A percentile compares a stretch with the other conserved stretches of the same genome.
Conservation (phyloP, 2,888 invertebrate genomes). For the Fragum fragum region DNA sequence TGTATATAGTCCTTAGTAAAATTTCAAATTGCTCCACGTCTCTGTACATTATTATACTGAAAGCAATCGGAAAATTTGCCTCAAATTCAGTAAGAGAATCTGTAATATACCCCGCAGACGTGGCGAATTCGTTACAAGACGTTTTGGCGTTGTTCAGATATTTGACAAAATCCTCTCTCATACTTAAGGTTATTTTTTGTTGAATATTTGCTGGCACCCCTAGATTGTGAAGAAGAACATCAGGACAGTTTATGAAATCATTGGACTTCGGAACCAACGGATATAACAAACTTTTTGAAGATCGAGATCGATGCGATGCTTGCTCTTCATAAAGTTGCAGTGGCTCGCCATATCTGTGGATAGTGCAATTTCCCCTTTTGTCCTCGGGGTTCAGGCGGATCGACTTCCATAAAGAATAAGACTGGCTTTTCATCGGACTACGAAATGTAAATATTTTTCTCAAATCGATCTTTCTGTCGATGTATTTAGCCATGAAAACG, state of each 20-base stretch:
- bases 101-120: background rate
- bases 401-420: too few species aligned
- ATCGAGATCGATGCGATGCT: background rate
- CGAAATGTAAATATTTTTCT: too few species aligned
- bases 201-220: background rate
- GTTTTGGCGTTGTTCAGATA: background rate
- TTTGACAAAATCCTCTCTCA: background rate
- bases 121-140: background rate
- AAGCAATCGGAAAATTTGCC: conserved; percentile 3
- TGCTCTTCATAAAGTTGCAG: background rate
- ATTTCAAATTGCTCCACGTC: conserved; percentile 3
- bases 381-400: too few species aligned
- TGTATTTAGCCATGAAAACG: too few species aligned
- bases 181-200: background rate
- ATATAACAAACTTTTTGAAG: background rate
- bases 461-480: too few species aligned
- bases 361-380: too few species aligned
- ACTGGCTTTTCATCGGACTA: too few species aligned
- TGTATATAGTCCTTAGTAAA: background rate
- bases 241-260: background rate
- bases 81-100: background rate
- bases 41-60: conserved; percentile 5
- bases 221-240: background rate
- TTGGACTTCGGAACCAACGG: background rate
- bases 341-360: background rate